These are phyloP conservation scores for Melanerpes formicivorus DNA, from an alignment of 2,113 vertebrate genomes.

Conservation along the genomic window DNA sequence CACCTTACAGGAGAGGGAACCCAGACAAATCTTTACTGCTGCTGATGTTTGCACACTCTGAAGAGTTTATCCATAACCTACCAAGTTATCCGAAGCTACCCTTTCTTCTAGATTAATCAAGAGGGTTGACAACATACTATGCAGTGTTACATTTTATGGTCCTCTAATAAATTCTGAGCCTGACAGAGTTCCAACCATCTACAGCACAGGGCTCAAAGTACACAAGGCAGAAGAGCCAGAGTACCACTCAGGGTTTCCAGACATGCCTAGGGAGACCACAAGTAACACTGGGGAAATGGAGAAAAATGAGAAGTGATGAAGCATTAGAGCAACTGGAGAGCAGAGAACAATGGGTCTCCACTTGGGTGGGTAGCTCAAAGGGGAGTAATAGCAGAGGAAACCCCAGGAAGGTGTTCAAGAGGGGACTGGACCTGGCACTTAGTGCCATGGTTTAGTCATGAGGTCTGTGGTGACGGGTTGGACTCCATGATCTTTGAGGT, in stretches of 20 bases:
- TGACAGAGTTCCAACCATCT: neutral
- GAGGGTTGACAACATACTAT: neutral
- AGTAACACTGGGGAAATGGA: neutral
- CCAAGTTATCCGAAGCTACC: neutral
- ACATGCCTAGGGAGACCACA: neutral
- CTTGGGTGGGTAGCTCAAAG: neutral
- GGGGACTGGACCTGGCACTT: too few species aligned
- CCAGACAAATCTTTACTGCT: neutral
- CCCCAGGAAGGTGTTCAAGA: too few species aligned
- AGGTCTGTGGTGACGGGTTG: too few species aligned
- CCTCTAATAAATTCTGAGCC: neutral
- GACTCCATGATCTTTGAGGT: too few species aligned
- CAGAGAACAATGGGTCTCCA: neutral
- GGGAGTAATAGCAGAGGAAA: neutral
- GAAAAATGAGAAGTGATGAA: neutral
- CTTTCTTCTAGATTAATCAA: neutral
- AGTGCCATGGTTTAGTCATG: too few species aligned
- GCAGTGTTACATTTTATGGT: neutral
- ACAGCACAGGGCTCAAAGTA: neutral
- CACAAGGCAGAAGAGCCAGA: neutral
- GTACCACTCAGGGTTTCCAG: neutral
- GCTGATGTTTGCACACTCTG: neutral
- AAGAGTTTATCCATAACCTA: neutral
- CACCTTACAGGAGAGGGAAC: neutral
- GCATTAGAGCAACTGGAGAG: neutral